Conservation (phyloP, 2,888 invertebrate species). For the Hydriomena furcata region DNA sequence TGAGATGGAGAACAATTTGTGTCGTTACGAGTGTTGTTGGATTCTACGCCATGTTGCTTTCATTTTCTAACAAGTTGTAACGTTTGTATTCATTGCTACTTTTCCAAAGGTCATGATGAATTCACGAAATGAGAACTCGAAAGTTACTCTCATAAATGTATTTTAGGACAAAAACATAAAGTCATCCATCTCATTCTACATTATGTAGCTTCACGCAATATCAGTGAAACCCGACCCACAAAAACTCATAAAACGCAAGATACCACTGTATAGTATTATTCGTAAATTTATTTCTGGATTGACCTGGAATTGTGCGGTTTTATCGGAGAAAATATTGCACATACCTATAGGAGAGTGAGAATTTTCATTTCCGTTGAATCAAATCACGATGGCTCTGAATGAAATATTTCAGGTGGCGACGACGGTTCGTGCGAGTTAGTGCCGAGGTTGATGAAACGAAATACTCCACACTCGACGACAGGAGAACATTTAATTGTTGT, state of each 20-base stretch:
- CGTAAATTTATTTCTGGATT: conserved; percentile 17
- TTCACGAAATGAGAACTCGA: neutral
- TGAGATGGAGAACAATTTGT: conserved; percentile 36
- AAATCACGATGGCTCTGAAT: conserved; percentile 64
- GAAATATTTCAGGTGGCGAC: conserved; percentile 75
- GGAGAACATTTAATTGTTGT: conserved; percentile 79
- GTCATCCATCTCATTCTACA: conserved; percentile 12
- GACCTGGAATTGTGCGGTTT: conserved; percentile 13
- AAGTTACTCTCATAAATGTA: conserved; percentile 9
- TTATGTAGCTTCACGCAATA: conserved; percentile 18
- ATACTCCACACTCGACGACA: conserved; percentile 67
- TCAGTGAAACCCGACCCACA: conserved; percentile 18
- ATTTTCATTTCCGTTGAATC: conserved; percentile 70
- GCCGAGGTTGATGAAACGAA: conserved; percentile 74
- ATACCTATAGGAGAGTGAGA: conserved; percentile 36
- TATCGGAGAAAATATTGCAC: conserved; percentile 4
- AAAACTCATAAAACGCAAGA: conserved; percentile 19
- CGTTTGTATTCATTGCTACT: conserved; percentile 5
- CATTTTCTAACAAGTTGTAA: conserved; percentile 14
- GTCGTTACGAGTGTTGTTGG: conserved; percentile 33
- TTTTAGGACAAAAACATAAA: conserved; percentile 15
- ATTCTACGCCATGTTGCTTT: conserved; percentile 23
- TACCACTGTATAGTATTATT: conserved; percentile 14
- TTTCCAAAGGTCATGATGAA: neutral
- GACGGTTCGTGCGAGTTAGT: conserved; percentile 63